Conservation (phyloP, 2,113 vertebrate genomes). For the Hyla sarda region DNA sequence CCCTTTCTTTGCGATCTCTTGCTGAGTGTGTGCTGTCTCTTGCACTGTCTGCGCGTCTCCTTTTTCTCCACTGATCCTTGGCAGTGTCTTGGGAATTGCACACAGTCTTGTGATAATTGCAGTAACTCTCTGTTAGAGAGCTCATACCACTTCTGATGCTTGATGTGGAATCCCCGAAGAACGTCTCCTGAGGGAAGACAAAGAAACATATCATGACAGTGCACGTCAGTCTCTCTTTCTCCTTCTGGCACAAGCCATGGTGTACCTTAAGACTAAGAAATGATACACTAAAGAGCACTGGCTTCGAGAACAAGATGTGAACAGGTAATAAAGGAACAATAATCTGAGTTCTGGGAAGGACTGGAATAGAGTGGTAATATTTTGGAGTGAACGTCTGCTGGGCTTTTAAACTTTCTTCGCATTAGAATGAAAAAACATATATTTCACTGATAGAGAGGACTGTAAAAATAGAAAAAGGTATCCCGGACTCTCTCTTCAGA, state of each 20-base stretch:
- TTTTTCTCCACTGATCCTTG: conserved; percentile 1
- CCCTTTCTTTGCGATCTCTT: not conserved
- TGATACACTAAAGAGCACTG: not conserved
- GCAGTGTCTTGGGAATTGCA: not conserved
- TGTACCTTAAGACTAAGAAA: not conserved
- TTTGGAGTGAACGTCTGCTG: no score
- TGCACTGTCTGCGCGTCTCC: not conserved
- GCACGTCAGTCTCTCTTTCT: not conserved
- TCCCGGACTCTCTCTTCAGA: no score
- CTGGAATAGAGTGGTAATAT: not conserved
- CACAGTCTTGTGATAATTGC: conserved; percentile 46
- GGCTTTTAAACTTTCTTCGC: no score
- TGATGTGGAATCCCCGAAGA: not conserved
- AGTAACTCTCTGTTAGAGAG: conserved; percentile 45
- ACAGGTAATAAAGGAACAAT: not conserved
- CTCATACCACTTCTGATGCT: conserved; percentile 43
- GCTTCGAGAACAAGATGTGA: not conserved
- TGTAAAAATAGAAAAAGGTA: no score
- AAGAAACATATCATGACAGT: conserved; percentile 14
- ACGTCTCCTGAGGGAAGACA: conserved; percentile 37
- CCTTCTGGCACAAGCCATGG: not conserved
- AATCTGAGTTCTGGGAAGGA: not conserved
- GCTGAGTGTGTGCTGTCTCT: not conserved
- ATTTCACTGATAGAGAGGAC: no score
- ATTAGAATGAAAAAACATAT: no score